These are phyloP conservation scores for Cephalophus harveyi DNA, from an alignment of 2,113 vertebrate genomes.

Conservation along the genomic window DNA sequence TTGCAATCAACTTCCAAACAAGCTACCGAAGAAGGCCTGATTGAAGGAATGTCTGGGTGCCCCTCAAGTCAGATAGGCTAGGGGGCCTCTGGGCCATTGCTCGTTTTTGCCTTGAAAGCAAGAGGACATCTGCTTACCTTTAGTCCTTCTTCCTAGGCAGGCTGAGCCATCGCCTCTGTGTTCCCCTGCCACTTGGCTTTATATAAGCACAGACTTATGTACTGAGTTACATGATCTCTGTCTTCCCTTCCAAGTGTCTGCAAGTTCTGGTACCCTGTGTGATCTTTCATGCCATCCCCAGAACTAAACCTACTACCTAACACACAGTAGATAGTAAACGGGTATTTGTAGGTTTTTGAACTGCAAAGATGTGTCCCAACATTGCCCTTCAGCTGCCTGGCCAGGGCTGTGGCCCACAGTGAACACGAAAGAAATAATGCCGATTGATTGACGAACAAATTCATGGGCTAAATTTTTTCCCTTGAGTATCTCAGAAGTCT, in stretches of 20 bases:
- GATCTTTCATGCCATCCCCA: background rate
- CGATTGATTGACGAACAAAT: background rate
- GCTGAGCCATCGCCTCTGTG: background rate
- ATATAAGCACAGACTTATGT: background rate
- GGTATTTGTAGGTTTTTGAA: background rate
- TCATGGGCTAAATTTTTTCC: background rate
- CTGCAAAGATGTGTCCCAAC: background rate
- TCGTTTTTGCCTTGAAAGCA: background rate
- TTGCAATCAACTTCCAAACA: background rate
- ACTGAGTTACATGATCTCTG: background rate
- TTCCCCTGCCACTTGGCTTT: background rate
- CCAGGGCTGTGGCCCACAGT: background rate
- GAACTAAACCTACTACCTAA: background rate
- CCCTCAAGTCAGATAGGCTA: fast-evolving
- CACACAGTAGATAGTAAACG: background rate
- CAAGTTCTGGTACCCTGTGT: background rate
- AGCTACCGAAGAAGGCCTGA: background rate
- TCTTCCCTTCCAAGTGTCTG: background rate
- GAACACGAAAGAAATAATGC: background rate
- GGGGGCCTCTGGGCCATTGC: background rate
- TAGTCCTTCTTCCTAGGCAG: background rate
- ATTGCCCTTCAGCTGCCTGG: background rate
- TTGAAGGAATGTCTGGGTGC: background rate
- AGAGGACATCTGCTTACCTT: background rate
- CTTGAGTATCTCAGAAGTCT: background rate